Base-by-base conservation (phyloP, 2,797 vertebrate genomes). In the Leuciscus waleckii region DNA sequence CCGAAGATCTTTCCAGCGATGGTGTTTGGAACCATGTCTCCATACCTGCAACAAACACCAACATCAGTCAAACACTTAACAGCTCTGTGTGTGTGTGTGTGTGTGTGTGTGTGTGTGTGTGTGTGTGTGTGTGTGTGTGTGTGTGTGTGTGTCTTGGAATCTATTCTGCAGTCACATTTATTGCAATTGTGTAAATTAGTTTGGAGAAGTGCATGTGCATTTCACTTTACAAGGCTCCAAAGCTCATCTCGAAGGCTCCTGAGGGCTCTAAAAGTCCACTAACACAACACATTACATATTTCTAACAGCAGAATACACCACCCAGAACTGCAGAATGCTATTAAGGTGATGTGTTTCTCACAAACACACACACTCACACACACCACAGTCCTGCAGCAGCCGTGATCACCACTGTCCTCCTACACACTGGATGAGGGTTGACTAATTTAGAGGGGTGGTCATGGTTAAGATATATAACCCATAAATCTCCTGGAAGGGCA, bases 1-100 rank as follows among this genome's bases (percentile, higher is more conserved):
- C 97, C 97, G 6, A 97, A 97, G 92, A 98, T 98, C 94, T 98
- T 98, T 82, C 97, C 97, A 0, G 97, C 97, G 2, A 98, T 97
- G 88, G 97, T 97, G 93, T 95, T 96, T 1, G 97, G 97, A 32
- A 97, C 97, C 97, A 98, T 98, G 90, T 98, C 97, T 5, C 97
- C 97, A 6, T 97, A 97, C 81, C 97, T 98, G 92, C 6, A 87
- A 73, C 32, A 80, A 41, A 69, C 39, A 80, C 58, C 63, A 43
- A 78, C 19, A 65, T 63, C 58, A 68, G 32, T 65, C 21, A 61
- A 35, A 54, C 32, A n/a, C 19, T 76, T 39, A n/a, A 56, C 51
- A 26, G 5, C 70, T 65, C 13, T 49, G 1, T 83, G 2, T 39
- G 17, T 73, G 19, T 63, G 35, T 56, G 14, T 37, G 17, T 73